These are phyloP conservation scores for Allygus modestus DNA, from an alignment of 2,888 invertebrate genomes.

Conservation along the genomic window DNA sequence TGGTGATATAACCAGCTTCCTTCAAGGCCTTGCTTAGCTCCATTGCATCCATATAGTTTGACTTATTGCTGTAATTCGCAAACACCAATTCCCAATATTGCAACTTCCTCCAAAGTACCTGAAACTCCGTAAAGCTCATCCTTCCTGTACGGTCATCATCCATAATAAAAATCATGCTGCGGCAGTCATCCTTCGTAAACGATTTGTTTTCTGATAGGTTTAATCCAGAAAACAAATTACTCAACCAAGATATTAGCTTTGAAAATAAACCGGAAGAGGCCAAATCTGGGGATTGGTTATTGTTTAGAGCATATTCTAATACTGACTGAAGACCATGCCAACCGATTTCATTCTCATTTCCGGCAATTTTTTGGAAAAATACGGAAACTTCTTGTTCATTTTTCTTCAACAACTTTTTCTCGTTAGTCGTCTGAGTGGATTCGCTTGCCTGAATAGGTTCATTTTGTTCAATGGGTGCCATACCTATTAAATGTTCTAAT, in stretches of 20 bases:
- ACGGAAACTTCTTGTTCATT: not conserved
- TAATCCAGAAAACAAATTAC: not conserved
- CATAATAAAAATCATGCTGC: not conserved
- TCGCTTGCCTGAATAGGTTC: not conserved
- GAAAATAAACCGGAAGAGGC: not conserved
- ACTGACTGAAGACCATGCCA: not conserved
- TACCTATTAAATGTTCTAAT: not conserved
- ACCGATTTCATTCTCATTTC: not conserved
- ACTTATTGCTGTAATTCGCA: not conserved
- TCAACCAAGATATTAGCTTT: not conserved
- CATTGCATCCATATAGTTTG: not conserved
- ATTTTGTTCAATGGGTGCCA: not conserved
- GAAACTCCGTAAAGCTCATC: not conserved
- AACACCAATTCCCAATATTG: not conserved
- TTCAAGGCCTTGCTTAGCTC: not conserved
- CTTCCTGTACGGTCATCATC: not conserved
- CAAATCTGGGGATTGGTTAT: not conserved
- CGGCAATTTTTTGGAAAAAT: not conserved
- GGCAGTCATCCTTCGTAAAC: conserved; percentile 2
- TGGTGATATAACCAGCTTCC: not conserved
- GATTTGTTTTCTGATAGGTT: not conserved
- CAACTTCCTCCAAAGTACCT: not conserved
- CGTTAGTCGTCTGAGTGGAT: not conserved
- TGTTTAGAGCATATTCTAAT: not conserved
- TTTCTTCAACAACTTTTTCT: not conserved